phyloP scores from a whole-genome alignment of 2,797 vertebrate genomes.

The Spea hammondii region DNA sequence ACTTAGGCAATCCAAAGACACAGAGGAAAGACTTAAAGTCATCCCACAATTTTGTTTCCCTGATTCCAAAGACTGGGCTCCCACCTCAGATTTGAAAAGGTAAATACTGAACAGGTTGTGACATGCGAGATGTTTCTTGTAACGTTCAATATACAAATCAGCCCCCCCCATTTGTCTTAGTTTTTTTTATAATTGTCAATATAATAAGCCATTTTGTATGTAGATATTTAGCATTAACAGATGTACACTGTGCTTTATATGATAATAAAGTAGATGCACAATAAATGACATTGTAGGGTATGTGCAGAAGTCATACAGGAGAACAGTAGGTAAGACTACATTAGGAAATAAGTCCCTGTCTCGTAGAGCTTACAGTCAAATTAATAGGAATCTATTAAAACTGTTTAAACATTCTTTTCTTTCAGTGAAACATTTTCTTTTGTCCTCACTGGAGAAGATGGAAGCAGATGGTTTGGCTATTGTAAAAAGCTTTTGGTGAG shows the following conservation, averaged over 20 bases:
- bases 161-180: no score
- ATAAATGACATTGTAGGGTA: no score
- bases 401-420: slow-evolving; percentile 36
- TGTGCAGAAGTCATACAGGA: no score
- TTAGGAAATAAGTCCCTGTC: no score
- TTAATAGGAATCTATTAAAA: not conserved
- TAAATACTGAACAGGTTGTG: slow-evolving; percentile 54
- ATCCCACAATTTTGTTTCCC: slow-evolving; percentile 98
- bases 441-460: slow-evolving; percentile 94
- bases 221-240: no score
- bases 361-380: no score
- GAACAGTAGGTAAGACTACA: no score
- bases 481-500: slow-evolving; percentile 97
- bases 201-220: no score
- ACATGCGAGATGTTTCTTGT: not conserved
- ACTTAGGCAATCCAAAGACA: slow-evolving; percentile 83
- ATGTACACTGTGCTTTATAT: no score
- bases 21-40: slow-evolving; percentile 90
- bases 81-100: slow-evolving; percentile 84
- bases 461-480: slow-evolving; percentile 96
- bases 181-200: no score
- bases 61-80: slow-evolving; percentile 87
- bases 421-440: slow-evolving; percentile 96
- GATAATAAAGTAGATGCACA: no score
- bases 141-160: no score